phyloP scores from a whole-genome alignment of 2,888 invertebrate genomes.

The Eupithecia exiguata region DNA sequence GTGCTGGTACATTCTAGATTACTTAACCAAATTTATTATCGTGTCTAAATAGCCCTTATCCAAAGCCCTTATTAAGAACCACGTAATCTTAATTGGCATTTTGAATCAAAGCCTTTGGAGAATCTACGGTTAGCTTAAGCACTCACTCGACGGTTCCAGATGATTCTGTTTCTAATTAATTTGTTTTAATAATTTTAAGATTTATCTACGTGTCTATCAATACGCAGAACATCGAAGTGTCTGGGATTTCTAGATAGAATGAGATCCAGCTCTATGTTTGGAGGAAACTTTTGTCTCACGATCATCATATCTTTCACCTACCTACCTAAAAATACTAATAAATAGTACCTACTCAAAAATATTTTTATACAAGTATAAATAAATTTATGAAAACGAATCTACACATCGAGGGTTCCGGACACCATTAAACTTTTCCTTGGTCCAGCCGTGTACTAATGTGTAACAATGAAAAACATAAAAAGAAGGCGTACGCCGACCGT shows the following conservation, averaged over 20 bases:
- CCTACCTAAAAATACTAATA: neutral
- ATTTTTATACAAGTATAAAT: no score
- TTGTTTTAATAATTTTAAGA: conserved; percentile 4
- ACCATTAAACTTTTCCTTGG: neutral
- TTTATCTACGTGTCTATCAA: neutral
- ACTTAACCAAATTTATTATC: neutral
- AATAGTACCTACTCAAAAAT: no score
- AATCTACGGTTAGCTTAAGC: conserved; percentile 25
- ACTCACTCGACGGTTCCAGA: conserved; percentile 30
- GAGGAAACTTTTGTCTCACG: neutral
- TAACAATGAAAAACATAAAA: neutral
- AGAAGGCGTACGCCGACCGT: neutral
- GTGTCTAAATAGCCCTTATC: conserved; percentile 47
- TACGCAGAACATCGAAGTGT: neutral
- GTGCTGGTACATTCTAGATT: neutral
- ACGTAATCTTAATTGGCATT: conserved; percentile 79
- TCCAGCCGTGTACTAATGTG: neutral
- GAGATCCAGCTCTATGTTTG: neutral
- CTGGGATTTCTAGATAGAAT: neutral
- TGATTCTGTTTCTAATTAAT: conserved; percentile 43
- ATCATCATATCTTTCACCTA: neutral
- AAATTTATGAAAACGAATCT: no score
- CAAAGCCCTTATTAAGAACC: conserved; percentile 78
- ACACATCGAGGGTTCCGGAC: neutral
- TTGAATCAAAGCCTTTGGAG: conserved; percentile 70